Percentiles rank a stretch among this genome's conserved stretches.
Conservation (phyloP, 2,797 vertebrate species). For the Eurystomus glaucurus region DNA sequence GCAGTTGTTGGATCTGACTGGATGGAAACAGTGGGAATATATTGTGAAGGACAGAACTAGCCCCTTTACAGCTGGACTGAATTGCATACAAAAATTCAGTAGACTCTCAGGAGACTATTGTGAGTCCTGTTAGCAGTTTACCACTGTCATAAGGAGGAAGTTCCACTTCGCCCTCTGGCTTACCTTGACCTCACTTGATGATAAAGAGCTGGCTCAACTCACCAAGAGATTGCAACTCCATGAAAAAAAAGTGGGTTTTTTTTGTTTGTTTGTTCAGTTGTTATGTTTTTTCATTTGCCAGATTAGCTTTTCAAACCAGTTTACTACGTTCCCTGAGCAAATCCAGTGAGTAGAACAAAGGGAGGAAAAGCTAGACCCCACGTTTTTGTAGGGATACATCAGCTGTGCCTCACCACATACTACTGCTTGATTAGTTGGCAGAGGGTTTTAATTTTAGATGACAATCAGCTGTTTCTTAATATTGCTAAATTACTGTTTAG, state of each 20-base stretch:
- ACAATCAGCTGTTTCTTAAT: constrained; percentile 16
- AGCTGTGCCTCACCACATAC: not conserved
- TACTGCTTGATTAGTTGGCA: not conserved
- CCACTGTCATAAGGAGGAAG: not conserved
- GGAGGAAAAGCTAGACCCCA: not conserved
- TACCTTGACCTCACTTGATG: not conserved
- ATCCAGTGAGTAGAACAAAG: not conserved
- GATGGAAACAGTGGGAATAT: not conserved
- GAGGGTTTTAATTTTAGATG: not conserved
- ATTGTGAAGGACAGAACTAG: not conserved
- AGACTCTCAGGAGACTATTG: not conserved
- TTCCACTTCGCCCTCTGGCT: not conserved
- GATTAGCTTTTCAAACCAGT: not conserved
- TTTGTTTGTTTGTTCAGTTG: no score
- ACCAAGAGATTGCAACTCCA: not conserved
- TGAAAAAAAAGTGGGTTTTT: not conserved
- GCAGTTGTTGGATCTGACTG: not conserved
- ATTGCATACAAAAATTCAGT: not conserved
- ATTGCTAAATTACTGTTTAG: not conserved
- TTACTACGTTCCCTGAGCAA: not conserved
- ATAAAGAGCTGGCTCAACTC: not conserved
- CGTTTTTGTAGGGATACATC: not conserved
- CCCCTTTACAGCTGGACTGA: not conserved
- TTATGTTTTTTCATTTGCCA: not conserved
- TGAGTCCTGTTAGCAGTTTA: not conserved